phyloP scores from a whole-genome alignment of 2,888 invertebrate genomes.

The Dynastes maya region DNA sequence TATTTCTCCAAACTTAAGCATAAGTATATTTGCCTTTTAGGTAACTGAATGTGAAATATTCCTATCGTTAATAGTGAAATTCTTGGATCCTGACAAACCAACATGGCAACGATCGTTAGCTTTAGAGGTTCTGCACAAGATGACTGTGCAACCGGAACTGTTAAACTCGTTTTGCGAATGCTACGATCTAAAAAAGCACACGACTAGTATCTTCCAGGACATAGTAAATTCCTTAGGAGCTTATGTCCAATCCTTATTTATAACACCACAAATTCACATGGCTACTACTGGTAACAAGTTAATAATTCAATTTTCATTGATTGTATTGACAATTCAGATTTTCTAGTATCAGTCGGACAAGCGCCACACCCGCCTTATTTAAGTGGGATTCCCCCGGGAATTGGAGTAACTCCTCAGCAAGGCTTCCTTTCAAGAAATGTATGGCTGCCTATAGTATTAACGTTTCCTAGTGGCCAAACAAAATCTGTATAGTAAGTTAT shows the following conservation, averaged over 20 bases:
- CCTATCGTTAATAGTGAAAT: constrained; percentile 95
- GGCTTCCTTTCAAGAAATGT: constrained; percentile 95
- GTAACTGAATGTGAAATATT: constrained; percentile 99
- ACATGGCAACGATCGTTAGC: constrained; percentile 97
- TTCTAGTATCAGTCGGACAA: constrained; percentile 71
- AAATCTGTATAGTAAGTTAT: constrained; percentile 90
- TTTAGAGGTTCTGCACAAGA: constrained; percentile 95
- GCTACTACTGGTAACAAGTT: constrained; percentile 66
- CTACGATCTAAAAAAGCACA: constrained; percentile 95
- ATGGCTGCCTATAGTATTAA: constrained; percentile 91
- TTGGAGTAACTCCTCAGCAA: constrained; percentile 88
- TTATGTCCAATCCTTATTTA: constrained; percentile 93
- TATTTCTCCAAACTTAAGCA: too few relatives aligned
- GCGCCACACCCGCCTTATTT: constrained; percentile 78
- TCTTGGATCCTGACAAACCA: constrained; percentile 97
- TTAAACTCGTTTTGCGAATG: constrained; percentile 94
- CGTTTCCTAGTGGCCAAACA: constrained; percentile 87
- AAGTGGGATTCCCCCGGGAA: constrained; percentile 79
- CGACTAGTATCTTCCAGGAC: constrained; percentile 94
- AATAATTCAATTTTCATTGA: constrained; percentile 38
- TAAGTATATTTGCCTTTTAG: constrained; percentile 69
- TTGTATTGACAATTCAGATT: constrained; percentile 49
- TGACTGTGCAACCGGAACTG: constrained; percentile 90
- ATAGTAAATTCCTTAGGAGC: constrained; percentile 95
- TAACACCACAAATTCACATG: constrained; percentile 79